A percentile compares a stretch with the other conserved stretches of the same genome.
Evolutionary conservation across 2,797 vertebrate genomes (phyloP).

Genomic region (Emydoidea blandingii): DNA sequence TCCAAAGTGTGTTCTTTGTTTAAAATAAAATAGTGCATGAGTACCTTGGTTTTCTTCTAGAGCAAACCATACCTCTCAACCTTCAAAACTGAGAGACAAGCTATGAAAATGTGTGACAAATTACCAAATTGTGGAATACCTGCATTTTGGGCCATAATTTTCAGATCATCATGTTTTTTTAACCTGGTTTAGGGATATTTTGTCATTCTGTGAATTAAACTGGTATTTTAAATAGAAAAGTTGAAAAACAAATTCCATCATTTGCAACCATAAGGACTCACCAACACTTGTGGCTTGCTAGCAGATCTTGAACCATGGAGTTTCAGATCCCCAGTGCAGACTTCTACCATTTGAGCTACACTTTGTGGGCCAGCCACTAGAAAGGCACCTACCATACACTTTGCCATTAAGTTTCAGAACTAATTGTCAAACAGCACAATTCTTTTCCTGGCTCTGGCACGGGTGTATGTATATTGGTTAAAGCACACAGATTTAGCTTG

Average conservation of each 20-base stretch:
- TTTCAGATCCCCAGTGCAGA: neutral
- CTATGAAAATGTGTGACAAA: neutral
- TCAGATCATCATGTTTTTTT: neutral
- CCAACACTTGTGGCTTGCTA: accelerated
- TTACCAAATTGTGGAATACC: neutral
- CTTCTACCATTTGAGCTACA: neutral
- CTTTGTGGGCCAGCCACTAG: neutral
- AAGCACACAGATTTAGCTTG: neutral
- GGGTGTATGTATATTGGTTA: neutral
- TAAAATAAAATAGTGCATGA: neutral
- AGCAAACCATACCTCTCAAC: neutral
- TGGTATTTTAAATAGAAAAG: neutral
- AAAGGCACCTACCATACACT: neutral
- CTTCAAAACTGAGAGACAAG: neutral
- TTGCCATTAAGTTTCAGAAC: neutral
- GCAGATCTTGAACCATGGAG: neutral
- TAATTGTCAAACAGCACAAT: neutral
- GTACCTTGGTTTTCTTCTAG: neutral
- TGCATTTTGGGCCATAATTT: neutral
- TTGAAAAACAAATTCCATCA: neutral
- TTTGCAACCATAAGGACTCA: neutral
- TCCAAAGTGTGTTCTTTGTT: neutral
- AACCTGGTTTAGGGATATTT: neutral
- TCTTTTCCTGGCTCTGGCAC: neutral
- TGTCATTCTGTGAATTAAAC: neutral